phyloP scores from a whole-genome alignment of 1,140 invertebrate genomes.

The Rhysida immarginata region DNA sequence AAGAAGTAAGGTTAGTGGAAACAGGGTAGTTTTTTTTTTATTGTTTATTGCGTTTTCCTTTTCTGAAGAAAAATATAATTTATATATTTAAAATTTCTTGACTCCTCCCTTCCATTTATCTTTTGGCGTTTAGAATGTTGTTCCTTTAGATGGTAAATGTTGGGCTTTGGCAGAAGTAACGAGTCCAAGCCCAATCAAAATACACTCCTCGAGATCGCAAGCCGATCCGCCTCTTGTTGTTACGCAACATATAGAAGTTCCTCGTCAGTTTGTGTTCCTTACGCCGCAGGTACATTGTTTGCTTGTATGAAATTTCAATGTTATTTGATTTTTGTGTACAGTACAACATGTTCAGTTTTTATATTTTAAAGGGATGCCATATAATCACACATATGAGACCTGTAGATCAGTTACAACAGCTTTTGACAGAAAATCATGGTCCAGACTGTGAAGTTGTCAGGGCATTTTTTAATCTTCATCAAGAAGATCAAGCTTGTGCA shows the following conservation, averaged over 20 bases:
- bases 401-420: slow-evolving; percentile 62
- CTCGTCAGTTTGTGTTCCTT: slow-evolving; percentile 63
- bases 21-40: too few relatives aligned
- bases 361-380: slow-evolving; percentile 48
- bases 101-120: too few relatives aligned
- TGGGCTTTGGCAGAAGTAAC: slow-evolving; percentile 60
- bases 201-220: too few relatives aligned
- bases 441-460: slow-evolving; percentile 69
- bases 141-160: slow-evolving; percentile 62
- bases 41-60: too few relatives aligned
- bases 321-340: too few relatives aligned
- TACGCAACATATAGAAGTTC: slow-evolving; percentile 56
- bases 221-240: slow-evolving; percentile 46
- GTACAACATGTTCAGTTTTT: too few relatives aligned
- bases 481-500: slow-evolving; percentile 72
- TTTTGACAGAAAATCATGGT: slow-evolving; percentile 63
- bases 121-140: slow-evolving; percentile 41
- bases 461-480: slow-evolving; percentile 67
- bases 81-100: too few relatives aligned
- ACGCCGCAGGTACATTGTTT: slow-evolving; percentile 58
- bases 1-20: too few relatives aligned
- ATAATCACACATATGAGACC: slow-evolving; percentile 67
- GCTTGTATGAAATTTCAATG: too few relatives aligned
- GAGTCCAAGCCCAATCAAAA: slow-evolving; percentile 12
- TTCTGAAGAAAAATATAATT: too few relatives aligned